Evolutionary conservation across 2,888 invertebrate species (phyloP), one percentile per base, ranked within the genome.

Genomic region (Aplocera efformata): DNA sequence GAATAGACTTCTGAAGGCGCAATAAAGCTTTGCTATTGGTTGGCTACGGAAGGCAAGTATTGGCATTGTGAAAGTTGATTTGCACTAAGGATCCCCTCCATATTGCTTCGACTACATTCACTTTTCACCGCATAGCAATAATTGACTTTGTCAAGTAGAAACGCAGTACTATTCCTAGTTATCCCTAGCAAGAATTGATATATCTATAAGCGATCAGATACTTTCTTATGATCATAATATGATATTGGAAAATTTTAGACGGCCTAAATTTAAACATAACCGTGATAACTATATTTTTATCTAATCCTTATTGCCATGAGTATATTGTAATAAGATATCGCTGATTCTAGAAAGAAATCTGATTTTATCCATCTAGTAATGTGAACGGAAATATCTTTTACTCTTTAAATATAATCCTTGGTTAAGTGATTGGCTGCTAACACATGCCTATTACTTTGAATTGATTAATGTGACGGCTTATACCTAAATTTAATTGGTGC

Each of bases 11-110:
- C 34, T 62, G 60, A 56, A 58, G 53, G 50, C 53, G 50, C 32
- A 49, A 54, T 58, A 53, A 58, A 60, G 56, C 53, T 45, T 58
- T 53, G 53, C 47, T 54, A 70, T 74, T 71, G 67, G 68, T 50
- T 48, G 49, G 57, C 50, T 53, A 61, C 57, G 59, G 53, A 31
- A 50, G 51, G 63, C 58, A 56, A 45, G 60, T 67, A 65, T 62
- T 60, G 57, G 60, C 58, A 53, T 60, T 67, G 83, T 76, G 84
- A 85, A 85, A 84, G 85, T 83, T 75, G 75, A 73, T 70, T 79
- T 72, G 73, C 68, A 70, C 60, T 48, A 49, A 51, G 51, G 49
- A 56, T 60, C 67, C 66, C 66, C 53, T 52, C 63, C 57, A 55
- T 32, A 30, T 11, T 50, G 53, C 42, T 50, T 43, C 40, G 48